Evolutionary conservation across 2,797 vertebrate species (phyloP).

Genomic region (Hapalemur alaotrensis): DNA sequence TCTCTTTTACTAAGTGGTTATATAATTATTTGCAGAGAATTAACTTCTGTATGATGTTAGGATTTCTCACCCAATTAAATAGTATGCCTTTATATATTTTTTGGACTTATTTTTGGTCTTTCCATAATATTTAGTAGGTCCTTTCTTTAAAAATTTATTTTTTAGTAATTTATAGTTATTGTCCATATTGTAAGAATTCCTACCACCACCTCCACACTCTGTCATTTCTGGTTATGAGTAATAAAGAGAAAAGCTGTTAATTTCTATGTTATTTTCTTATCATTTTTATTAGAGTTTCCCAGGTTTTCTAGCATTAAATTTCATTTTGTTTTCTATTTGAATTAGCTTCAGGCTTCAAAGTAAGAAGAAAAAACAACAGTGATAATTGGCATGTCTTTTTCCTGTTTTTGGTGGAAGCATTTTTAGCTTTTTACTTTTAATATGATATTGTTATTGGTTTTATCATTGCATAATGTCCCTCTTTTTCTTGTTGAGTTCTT

Average conservation of each 20-base stretch:
- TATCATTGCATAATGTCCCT: neutral
- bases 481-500: neutral
- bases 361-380: conserved; percentile 18
- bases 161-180: neutral
- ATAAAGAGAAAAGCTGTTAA: neutral
- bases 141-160: neutral
- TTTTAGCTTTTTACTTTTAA: conserved; percentile 11
- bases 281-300: neutral
- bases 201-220: neutral
- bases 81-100: neutral
- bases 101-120: neutral
- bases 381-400: neutral
- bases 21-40: neutral
- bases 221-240: neutral
- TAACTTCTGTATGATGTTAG: neutral
- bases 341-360: neutral
- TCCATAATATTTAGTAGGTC: neutral
- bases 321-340: neutral
- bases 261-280: neutral
- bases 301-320: neutral
- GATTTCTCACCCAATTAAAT: neutral
- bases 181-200: neutral
- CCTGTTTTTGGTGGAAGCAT: neutral
- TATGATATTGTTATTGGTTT: neutral
- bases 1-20: neutral